Base-by-base conservation (phyloP, 2,113 vertebrate species). In the Aspiorhynchus laticeps region DNA sequence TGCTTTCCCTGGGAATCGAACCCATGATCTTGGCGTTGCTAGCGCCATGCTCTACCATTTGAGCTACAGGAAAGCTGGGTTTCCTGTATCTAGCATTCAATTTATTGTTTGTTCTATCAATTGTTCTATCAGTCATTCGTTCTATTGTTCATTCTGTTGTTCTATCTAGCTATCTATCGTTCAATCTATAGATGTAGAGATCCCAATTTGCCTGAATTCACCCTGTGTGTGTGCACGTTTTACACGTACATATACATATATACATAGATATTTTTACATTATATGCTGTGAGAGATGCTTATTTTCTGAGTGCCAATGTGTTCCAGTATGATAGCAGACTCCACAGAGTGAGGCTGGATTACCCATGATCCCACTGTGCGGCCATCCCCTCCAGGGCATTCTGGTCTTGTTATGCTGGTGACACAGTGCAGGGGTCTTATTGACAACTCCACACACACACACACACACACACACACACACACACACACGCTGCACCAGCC, bases 391-490 rank as follows among this genome's bases (percentile, higher is more conserved):
- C 38, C 43, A n/a, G 48, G 83, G 61, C 83, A 83, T 79, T 65
- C 48, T 89, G 71, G 61, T 63, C 83, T 87, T 85, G 79, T 85
- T 87, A 87, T 85, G 77, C 83, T 79, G 69, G 86, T 85, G 86
- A 84, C 82, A 74, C 65, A 78, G 53, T 74, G 65, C 80, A 69
- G 82, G 48, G 43, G 67, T 84, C 14, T 73, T 73, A 87, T 87
- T 41, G 59, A 77, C 56, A 75, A 41, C 80, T 28, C 9, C 26
- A 26, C 56, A 51, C 56, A 65, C 41, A 46, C 80, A 83, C 82
- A 79, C 38, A 84, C 56, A 24, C 53, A 21, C 19, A 24, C 36
- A 36, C 69, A 38, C 33, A 88, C 41, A 74, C 36, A 75, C 38
- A 71, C 33, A 48, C 53, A 59, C 46, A 73, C 38, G 2, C 26